These are phyloP conservation scores for Acleris cristana DNA, from an alignment of 2,888 invertebrate genomes.

Conservation along the genomic window DNA sequence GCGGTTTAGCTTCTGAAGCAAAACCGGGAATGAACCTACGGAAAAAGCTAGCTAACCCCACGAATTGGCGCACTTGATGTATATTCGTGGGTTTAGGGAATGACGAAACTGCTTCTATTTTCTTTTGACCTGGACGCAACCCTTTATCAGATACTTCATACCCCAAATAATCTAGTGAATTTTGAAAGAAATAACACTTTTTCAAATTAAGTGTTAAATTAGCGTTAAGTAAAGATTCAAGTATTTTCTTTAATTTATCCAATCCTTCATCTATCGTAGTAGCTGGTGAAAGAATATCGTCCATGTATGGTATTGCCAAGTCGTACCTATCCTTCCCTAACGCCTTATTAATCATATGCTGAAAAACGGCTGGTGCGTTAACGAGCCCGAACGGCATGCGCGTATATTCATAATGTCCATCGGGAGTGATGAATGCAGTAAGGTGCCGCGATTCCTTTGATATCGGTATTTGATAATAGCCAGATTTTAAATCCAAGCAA, in stretches of 20 bases:
- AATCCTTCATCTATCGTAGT: slow-evolving; percentile 37
- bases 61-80: slow-evolving; percentile 12
- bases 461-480: slow-evolving; percentile 12
- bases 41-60: slow-evolving; percentile 16
- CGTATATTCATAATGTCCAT: slow-evolving; percentile 50
- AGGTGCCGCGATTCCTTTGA: slow-evolving; percentile 41
- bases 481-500: slow-evolving; percentile 34
- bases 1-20: neutral
- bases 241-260: slow-evolving; percentile 27
- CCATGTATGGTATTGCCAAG: slow-evolving; percentile 44
- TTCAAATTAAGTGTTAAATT: slow-evolving; percentile 36
- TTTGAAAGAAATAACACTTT: slow-evolving; percentile 22
- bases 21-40: slow-evolving; percentile 16
- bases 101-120: slow-evolving; percentile 9
- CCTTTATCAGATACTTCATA: slow-evolving; percentile 13
- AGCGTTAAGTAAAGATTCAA: slow-evolving; percentile 30
- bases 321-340: slow-evolving; percentile 24
- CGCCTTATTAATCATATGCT: slow-evolving; percentile 44
- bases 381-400: slow-evolving; percentile 44
- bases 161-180: slow-evolving; percentile 5
- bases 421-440: slow-evolving; percentile 52
- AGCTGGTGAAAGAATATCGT: slow-evolving; percentile 48
- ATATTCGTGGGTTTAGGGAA: slow-evolving; percentile 5
- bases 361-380: slow-evolving; percentile 50
- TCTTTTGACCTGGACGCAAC: neutral